phyloP scores from a whole-genome alignment of 2,797 vertebrate species.

The Sebastes glaucus region DNA sequence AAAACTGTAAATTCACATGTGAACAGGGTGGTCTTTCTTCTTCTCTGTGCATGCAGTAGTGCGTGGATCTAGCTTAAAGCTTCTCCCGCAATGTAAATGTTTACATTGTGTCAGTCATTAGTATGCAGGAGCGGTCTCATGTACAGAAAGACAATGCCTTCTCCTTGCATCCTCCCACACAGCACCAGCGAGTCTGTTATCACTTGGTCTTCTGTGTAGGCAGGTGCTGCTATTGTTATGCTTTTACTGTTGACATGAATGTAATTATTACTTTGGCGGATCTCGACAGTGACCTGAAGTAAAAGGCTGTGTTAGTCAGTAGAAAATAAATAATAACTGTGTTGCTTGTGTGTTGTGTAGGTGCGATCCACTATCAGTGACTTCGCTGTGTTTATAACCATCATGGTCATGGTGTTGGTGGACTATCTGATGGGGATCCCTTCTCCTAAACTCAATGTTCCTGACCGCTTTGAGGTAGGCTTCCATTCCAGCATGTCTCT shows the following conservation, averaged over 20 bases:
- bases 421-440: constrained; percentile 97
- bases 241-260: constrained; percentile 22
- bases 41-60: constrained; percentile 74
- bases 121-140: constrained; percentile 4
- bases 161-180: constrained; percentile 41
- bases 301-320: not conserved
- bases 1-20: not conserved
- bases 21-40: constrained; percentile 47
- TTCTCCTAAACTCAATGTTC: constrained; percentile 95
- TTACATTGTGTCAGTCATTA: constrained; percentile 39
- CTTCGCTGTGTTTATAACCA: constrained; percentile 98
- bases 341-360: constrained; percentile 71
- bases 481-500: not conserved
- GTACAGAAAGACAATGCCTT: constrained; percentile 26
- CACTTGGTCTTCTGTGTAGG: constrained; percentile 41
- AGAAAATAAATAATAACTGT: not conserved
- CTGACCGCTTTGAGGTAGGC: constrained; percentile 95
- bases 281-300: not conserved
- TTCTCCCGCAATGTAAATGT: constrained; percentile 38
- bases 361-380: constrained; percentile 97
- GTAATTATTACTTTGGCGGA: constrained; percentile 24
- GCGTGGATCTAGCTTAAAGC: not conserved
- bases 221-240: constrained; percentile 30
- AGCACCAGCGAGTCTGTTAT: constrained; percentile 23
- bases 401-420: constrained; percentile 95